Conservation (phyloP, 2,113 vertebrate genomes). For the Protomyctophum bolini region DNA sequence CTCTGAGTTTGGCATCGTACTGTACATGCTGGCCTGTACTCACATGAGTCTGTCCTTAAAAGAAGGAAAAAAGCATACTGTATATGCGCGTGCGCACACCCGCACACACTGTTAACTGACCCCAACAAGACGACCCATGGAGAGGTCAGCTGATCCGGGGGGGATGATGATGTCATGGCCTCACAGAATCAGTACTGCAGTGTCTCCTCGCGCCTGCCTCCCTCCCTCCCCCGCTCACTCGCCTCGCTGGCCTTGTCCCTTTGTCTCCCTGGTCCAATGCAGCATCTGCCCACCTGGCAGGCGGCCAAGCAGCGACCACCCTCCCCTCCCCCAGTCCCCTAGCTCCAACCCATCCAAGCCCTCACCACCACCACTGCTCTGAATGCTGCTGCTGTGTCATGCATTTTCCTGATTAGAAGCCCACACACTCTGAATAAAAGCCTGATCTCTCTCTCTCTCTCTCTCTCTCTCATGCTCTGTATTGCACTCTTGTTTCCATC, state of each 20-base stretch:
- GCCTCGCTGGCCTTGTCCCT: conserved; percentile 48
- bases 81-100: neutral
- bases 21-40: too few species aligned
- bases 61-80: too few species aligned
- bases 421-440: conserved; percentile 63
- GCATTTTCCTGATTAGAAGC: conserved; percentile 72
- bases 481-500: neutral
- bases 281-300: conserved; percentile 62
- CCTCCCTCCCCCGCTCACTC: conserved; percentile 36
- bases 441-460: conserved; percentile 16
- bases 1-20: too few species aligned
- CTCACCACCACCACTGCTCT: conserved; percentile 34
- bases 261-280: conserved; percentile 61
- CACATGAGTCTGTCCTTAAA: too few species aligned
- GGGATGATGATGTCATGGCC: conserved; percentile 46
- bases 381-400: conserved; percentile 66
- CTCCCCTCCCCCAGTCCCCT: conserved; percentile 21
- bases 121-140: conserved; percentile 42
- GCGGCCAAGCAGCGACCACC: conserved; percentile 47
- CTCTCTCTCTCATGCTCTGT: conserved; percentile 14
- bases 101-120: neutral
- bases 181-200: conserved; percentile 45
- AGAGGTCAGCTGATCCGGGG: conserved; percentile 50
- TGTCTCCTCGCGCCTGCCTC: conserved; percentile 18
- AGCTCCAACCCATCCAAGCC: conserved; percentile 10